Evolutionary conservation across 2,113 vertebrate genomes (phyloP).

Genomic region (Gymnobelideus leadbeateri): DNA sequence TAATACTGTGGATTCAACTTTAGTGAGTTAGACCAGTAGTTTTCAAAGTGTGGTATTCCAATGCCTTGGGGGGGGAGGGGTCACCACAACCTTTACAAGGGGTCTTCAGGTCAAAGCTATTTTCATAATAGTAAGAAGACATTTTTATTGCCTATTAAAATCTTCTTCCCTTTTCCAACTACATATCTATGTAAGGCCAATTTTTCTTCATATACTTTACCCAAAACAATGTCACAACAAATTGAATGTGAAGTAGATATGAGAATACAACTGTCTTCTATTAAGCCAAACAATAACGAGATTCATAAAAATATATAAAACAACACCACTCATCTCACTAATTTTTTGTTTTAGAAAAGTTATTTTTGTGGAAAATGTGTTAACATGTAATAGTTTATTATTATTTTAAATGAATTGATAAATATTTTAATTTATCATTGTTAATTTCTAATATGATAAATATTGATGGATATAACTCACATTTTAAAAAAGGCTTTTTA

Average conservation of each 20-base stretch:
- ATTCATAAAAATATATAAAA: neutral
- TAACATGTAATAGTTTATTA: neutral
- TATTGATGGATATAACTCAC: neutral
- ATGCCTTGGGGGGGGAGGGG: neutral
- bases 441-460: neutral
- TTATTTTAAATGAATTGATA: neutral
- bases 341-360: neutral
- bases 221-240: neutral
- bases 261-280: neutral
- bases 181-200: neutral
- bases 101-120: neutral
- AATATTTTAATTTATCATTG: neutral
- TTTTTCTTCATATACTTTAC: neutral
- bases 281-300: neutral
- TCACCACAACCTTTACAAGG: neutral
- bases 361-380: neutral
- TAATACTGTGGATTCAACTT: slow-evolving; percentile 96
- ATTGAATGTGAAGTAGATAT: neutral
- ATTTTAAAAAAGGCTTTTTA: neutral
- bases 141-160: neutral
- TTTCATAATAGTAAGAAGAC: neutral
- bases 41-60: neutral
- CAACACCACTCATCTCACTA: neutral
- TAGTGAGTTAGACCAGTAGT: slow-evolving; percentile 89
- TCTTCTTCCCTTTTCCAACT: neutral